Percentiles rank a stretch among this genome's conserved stretches.
Conservation (phyloP, 2,888 invertebrate genomes). For the Drosophila acutilabella region DNA sequence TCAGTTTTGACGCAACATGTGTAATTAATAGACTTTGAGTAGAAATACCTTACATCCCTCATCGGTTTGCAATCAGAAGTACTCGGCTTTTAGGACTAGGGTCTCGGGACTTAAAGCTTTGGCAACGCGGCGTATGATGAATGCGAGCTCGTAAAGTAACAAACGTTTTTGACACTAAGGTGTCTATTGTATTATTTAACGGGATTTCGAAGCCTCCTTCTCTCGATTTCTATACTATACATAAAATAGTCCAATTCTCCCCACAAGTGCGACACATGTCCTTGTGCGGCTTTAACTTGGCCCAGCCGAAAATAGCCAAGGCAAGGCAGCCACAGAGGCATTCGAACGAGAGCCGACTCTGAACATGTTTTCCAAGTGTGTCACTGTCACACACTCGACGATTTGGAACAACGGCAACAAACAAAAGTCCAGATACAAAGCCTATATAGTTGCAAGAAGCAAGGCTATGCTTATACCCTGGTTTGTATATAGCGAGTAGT, state of each 20-base stretch:
- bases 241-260: conserved; percentile 45
- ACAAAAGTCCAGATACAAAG: conserved; percentile 19
- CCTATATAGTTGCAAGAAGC: neutral
- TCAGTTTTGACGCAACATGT: conserved; percentile 66
- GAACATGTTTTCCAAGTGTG: conserved; percentile 55
- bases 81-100: neutral
- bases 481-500: neutral
- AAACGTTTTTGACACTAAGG: conserved; percentile 56
- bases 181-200: conserved; percentile 76
- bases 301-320: conserved; percentile 66
- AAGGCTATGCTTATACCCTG: conserved; percentile 19
- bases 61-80: conserved; percentile 19
- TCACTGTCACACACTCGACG: conserved; percentile 76
- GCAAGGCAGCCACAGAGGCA: conserved; percentile 1
- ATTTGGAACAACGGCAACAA: conserved; percentile 58
- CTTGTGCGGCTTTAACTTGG: conserved; percentile 71
- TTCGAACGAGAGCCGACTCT: conserved; percentile 8
- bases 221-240: conserved; percentile 11
- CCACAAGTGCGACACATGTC: conserved; percentile 67
- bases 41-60: neutral
- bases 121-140: conserved; percentile 56
- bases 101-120: neutral
- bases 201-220: conserved; percentile 23
- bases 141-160: conserved; percentile 47
- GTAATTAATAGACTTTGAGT: conserved; percentile 70